Conservation (phyloP, 2,113 vertebrate genomes). For the Paralichthys olivaceus region DNA sequence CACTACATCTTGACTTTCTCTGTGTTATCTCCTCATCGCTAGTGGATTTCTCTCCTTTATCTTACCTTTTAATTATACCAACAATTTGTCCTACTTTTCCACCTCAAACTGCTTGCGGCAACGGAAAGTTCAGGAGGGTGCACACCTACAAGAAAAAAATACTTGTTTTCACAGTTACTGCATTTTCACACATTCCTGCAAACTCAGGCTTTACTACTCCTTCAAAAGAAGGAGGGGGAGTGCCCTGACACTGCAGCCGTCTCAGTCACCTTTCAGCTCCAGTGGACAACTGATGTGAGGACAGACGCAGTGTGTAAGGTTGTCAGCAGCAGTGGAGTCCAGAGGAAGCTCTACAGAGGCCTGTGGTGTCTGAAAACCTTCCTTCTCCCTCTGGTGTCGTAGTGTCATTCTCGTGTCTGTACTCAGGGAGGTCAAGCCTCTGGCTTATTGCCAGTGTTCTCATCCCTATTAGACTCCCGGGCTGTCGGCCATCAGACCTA, state of each 20-base stretch:
- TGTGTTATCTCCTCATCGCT: constrained; percentile 16
- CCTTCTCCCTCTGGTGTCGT: constrained; percentile 15
- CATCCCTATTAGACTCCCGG: constrained; percentile 44
- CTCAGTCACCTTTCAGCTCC: constrained; percentile 70
- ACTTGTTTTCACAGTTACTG: constrained; percentile 21
- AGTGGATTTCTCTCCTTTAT: constrained; percentile 24
- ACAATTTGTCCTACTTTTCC: constrained; percentile 39
- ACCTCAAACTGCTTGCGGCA: constrained; percentile 16
- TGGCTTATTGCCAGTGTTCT: constrained; percentile 47
- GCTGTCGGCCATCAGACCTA: constrained; percentile 37
- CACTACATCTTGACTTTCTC: constrained; percentile 25
- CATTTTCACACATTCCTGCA: constrained; percentile 49
- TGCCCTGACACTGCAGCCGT: constrained; percentile 20
- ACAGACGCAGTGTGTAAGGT: constrained; percentile 17
- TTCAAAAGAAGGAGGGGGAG: neutral
- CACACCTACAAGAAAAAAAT: constrained; percentile 11
- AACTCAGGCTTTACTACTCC: constrained; percentile 32
- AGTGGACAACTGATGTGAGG: constrained; percentile 48
- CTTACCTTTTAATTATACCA: constrained; percentile 34
- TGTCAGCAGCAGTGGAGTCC: constrained; percentile 28
- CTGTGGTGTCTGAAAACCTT: constrained; percentile 36
- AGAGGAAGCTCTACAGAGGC: constrained; percentile 8
- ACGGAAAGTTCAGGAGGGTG: constrained; percentile 11
- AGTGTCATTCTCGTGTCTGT: constrained; percentile 18
- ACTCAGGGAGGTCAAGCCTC: constrained; percentile 58